A percentile compares a stretch with the other conserved stretches of the same genome.
Conservation (phyloP, 2,888 invertebrate genomes). For the Alentia gelatinosa region DNA sequence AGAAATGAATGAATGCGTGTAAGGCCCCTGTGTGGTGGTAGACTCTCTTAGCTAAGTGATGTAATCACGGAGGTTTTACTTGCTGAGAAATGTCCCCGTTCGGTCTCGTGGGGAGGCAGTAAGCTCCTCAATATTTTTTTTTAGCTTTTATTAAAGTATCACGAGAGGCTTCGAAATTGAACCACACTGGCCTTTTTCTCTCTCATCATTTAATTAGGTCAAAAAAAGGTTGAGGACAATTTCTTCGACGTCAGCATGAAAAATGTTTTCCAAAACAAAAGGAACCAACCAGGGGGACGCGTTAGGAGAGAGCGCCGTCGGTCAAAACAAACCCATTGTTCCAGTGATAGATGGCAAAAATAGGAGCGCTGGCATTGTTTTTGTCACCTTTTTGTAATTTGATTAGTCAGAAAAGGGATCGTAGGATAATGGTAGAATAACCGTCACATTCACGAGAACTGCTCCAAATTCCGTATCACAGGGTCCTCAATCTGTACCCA, state of each 20-base stretch:
- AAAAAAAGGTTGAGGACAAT: constrained; percentile 1
- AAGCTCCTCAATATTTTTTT: too few relatives aligned
- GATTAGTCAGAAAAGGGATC: constrained; percentile 5
- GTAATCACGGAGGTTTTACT: too few relatives aligned
- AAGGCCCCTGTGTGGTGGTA: too few relatives aligned
- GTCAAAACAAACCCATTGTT: constrained; percentile 22
- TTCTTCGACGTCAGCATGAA: constrained; percentile 32
- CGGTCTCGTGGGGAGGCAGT: too few relatives aligned
- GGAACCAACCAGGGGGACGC: not conserved
- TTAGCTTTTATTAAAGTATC: not conserved
- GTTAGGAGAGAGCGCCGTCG: not conserved
- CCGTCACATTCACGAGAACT: not conserved
- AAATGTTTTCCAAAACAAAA: constrained; percentile 12
- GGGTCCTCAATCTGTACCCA: not conserved
- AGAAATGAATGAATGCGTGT: too few relatives aligned
- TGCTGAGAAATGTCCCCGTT: too few relatives aligned
- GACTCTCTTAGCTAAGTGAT: too few relatives aligned
- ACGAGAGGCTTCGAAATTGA: not conserved
- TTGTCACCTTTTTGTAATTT: constrained; percentile 4
- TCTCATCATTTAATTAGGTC: constrained; percentile 1
- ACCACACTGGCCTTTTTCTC: not conserved
- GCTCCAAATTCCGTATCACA: not conserved
- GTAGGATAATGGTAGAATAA: constrained; percentile 30
- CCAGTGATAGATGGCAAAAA: constrained; percentile 30
- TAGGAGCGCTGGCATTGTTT: not conserved